A percentile compares a stretch with the other conserved stretches of the same genome.
phyloP scores from a whole-genome alignment of 2,888 invertebrate species.

The Hydriomena furcata region DNA sequence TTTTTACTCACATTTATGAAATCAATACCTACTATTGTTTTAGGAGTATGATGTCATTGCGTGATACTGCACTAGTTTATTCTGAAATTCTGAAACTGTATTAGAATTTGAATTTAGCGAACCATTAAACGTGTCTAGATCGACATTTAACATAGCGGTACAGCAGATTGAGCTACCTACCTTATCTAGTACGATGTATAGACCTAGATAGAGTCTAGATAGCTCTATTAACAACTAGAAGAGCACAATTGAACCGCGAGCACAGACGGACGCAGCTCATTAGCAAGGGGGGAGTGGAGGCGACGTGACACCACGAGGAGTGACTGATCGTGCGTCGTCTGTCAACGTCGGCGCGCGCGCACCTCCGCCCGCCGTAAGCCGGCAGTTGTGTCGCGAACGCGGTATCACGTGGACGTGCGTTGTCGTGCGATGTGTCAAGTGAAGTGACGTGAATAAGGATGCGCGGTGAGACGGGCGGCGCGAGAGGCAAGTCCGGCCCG shows the following conservation, averaged over 20 bases:
- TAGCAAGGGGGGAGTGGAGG: conserved; percentile 56
- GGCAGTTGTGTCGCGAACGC: conserved; percentile 71
- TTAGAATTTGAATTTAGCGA: background rate
- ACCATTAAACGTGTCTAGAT: no score
- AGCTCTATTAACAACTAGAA: conserved; percentile 25
- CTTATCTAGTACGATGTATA: background rate
- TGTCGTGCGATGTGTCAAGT: conserved; percentile 61
- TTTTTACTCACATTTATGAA: conserved; percentile 6
- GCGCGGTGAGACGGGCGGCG: conserved; percentile 79
- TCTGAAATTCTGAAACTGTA: no score
- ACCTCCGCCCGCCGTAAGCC: conserved; percentile 54
- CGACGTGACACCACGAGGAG: conserved; percentile 70
- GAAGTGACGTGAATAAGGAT: conserved; percentile 69
- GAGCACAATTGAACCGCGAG: conserved; percentile 35
- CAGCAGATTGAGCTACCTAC: background rate
- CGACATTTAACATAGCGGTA: no score
- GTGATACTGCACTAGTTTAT: background rate
- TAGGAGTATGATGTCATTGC: background rate
- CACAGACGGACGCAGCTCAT: conserved; percentile 69
- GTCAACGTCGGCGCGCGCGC: conserved; percentile 71
- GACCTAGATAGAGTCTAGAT: conserved; percentile 4
- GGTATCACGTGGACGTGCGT: conserved; percentile 68
- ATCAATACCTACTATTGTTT: background rate
- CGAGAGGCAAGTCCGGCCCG: conserved; percentile 65
- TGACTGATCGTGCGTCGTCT: conserved; percentile 72